These are phyloP conservation scores for Ferdinandea cuprea DNA, from an alignment of 2,888 invertebrate species.

Conservation along the genomic window DNA sequence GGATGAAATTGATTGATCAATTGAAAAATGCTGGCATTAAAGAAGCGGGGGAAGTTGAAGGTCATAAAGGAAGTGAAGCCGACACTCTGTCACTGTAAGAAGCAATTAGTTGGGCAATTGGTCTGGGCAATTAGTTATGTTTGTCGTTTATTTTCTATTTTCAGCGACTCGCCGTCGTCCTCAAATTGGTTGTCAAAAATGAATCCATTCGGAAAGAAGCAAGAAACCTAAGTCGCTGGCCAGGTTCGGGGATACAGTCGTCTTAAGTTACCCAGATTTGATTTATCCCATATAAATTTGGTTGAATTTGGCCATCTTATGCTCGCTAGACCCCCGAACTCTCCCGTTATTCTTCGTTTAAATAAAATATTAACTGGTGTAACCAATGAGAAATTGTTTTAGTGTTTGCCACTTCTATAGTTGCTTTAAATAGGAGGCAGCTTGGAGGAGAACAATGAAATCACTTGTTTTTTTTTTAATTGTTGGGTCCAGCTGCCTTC, in stretches of 20 bases:
- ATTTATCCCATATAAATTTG: too few relatives aligned
- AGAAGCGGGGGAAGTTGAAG: conserved; percentile 78
- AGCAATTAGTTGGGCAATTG: too few relatives aligned
- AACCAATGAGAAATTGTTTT: not conserved
- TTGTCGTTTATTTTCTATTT: not conserved
- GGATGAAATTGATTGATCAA: conserved; percentile 89
- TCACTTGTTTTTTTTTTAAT: too few relatives aligned
- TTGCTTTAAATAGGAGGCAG: not conserved
- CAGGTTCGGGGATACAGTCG: too few relatives aligned
- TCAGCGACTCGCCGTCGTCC: conserved; percentile 83
- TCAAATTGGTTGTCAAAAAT: conserved; percentile 88
- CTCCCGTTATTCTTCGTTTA: conserved; percentile 1
- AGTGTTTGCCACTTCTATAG: not conserved
- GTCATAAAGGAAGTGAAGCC: conserved; percentile 77
- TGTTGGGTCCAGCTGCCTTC: too few relatives aligned
- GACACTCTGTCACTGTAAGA: conserved; percentile 80
- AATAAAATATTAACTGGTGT: conserved; percentile 41
- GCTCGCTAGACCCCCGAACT: too few relatives aligned
- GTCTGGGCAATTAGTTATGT: not conserved
- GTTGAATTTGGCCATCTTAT: too few relatives aligned
- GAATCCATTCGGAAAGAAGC: conserved; percentile 90
- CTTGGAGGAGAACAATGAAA: too few relatives aligned
- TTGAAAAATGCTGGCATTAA: conserved; percentile 86
- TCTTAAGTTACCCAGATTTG: too few relatives aligned
- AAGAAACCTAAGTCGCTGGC: conserved; percentile 77